These are phyloP conservation scores for Oryzias woworae DNA, from an alignment of 2,113 vertebrate genomes.

Conservation along the genomic window DNA sequence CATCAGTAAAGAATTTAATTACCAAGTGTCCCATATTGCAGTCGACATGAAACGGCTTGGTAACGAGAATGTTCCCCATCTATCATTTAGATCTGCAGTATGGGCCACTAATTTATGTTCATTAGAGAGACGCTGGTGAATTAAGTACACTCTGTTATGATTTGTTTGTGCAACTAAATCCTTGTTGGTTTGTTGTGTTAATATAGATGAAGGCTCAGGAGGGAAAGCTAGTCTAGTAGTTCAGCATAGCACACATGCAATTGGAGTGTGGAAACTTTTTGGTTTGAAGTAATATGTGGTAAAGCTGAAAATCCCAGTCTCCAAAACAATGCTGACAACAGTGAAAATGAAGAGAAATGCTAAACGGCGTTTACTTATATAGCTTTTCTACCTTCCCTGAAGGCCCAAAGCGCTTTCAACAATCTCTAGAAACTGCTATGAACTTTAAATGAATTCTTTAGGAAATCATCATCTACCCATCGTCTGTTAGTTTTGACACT, in stretches of 20 bases:
- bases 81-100: background rate
- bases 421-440: too few species aligned
- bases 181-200: background rate
- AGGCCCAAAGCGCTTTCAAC: too few species aligned
- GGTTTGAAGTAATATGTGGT: too few species aligned
- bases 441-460: too few species aligned
- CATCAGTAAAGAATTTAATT: conserved; percentile 5
- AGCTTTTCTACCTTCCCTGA: too few species aligned
- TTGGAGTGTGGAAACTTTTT: background rate
- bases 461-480: too few species aligned
- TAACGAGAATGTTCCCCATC: conserved; percentile 12
- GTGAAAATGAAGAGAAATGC: too few species aligned
- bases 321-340: too few species aligned
- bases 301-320: too few species aligned
- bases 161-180: background rate
- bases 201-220: background rate
- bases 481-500: too few species aligned
- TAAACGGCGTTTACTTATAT: too few species aligned
- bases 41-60: conserved; percentile 9
- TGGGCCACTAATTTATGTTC: background rate
- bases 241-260: background rate
- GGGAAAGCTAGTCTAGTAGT: background rate
- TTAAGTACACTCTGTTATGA: background rate
- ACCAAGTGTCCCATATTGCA: conserved; percentile 9
- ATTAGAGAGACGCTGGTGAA: background rate